phyloP scores from a whole-genome alignment of 2,888 invertebrate genomes.

The Lithophane socia region DNA sequence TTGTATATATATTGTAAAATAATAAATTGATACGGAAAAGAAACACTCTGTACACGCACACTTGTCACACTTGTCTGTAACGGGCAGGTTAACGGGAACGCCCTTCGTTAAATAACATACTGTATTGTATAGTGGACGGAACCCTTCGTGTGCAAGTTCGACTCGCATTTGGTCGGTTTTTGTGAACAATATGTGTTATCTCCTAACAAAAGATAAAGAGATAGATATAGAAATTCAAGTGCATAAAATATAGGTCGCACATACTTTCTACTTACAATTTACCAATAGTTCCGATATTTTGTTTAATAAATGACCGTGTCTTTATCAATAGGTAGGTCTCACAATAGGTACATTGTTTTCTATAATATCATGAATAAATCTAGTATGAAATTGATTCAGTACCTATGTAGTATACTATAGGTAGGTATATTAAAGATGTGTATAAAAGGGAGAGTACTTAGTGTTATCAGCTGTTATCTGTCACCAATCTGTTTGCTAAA shows the following conservation, averaged over 20 bases:
- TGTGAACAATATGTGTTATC: neutral
- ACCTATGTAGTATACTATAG: neutral
- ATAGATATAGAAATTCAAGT: neutral
- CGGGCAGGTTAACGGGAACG: too few relatives aligned
- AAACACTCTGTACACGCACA: too few relatives aligned
- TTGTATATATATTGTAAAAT: too few relatives aligned
- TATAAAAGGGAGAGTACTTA: neutral
- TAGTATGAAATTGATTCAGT: neutral
- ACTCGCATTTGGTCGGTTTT: too few relatives aligned
- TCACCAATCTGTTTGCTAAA: neutral
- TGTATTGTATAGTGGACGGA: too few relatives aligned
- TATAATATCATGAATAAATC: conserved; percentile 16
- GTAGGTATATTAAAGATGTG: neutral
- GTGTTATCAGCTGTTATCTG: conserved; percentile 1
- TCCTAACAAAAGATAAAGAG: neutral
- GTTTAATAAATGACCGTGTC: conserved; percentile 25
- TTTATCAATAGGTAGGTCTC: neutral
- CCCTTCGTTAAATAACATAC: too few relatives aligned
- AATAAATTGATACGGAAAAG: too few relatives aligned
- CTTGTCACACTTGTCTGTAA: too few relatives aligned
- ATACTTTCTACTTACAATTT: neutral
- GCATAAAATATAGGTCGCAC: neutral
- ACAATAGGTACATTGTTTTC: conserved; percentile 20
- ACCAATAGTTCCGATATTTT: conserved; percentile 26
- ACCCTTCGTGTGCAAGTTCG: too few relatives aligned